Conservation (phyloP, 1,140 invertebrate species). For the Ooceraea biroi region DNA sequence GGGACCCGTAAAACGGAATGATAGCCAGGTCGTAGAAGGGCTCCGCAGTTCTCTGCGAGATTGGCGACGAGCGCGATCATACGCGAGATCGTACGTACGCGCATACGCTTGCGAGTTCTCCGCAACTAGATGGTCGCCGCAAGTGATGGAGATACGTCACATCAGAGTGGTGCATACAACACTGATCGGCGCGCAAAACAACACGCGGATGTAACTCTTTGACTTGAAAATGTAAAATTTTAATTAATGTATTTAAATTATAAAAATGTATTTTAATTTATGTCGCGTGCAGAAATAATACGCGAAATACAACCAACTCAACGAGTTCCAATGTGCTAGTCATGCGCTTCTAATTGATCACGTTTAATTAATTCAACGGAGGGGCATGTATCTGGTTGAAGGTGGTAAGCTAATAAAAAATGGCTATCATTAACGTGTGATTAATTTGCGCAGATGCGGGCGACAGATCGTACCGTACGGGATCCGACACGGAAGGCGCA, state of each 20-base stretch:
- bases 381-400: slow-evolving; percentile 12
- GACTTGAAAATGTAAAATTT: too few relatives aligned
- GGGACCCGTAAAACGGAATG: slow-evolving; percentile 59
- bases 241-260: too few relatives aligned
- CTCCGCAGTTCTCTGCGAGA: slow-evolving; percentile 17
- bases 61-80: slow-evolving; percentile 19
- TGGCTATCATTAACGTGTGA: slow-evolving; percentile 34
- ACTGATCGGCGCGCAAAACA: too few relatives aligned
- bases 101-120: slow-evolving; percentile 5
- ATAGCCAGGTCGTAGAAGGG: slow-evolving; percentile 40
- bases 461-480: slow-evolving; percentile 88
- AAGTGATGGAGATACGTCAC: too few relatives aligned
- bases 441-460: slow-evolving; percentile 82
- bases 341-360: slow-evolving; percentile 2
- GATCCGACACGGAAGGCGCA: slow-evolving; percentile 87
- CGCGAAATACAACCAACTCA: too few relatives aligned
- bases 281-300: too few relatives aligned
- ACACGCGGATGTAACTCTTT: too few relatives aligned
- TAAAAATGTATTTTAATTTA: too few relatives aligned
- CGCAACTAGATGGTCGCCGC: slow-evolving; percentile 13
- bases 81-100: neutral
- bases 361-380: neutral
- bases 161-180: too few relatives aligned
- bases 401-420: slow-evolving; percentile 11
- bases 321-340: neutral